These are phyloP conservation scores for Australoheros facetus DNA, from an alignment of 2,797 vertebrate genomes.

Conservation along the genomic window DNA sequence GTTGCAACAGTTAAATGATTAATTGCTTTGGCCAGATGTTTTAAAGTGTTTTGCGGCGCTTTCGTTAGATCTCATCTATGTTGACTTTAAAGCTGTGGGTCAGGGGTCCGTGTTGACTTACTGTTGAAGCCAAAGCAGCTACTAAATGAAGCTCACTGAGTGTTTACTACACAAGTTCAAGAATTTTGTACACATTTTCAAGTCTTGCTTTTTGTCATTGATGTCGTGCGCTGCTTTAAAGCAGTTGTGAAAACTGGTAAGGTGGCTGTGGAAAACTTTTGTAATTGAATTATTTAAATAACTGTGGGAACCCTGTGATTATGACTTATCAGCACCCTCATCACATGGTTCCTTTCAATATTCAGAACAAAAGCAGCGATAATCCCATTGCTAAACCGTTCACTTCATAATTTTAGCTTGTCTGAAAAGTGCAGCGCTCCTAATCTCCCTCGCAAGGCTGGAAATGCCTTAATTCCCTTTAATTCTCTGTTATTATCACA, in stretches of 20 bases:
- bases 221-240: neutral
- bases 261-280: constrained; percentile 19
- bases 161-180: neutral
- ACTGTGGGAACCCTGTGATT: constrained; percentile 69
- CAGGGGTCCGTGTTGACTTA: neutral
- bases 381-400: constrained; percentile 60
- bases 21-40: no score
- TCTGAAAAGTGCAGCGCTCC: constrained; percentile 45
- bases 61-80: no score
- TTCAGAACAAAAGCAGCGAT: constrained; percentile 64
- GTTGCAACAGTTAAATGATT: no score
- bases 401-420: constrained; percentile 50
- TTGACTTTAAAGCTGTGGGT: neutral
- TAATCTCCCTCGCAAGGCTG: constrained; percentile 56
- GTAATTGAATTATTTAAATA: constrained; percentile 55
- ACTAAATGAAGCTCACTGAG: neutral
- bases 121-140: neutral
- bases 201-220: neutral
- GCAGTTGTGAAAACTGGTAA: neutral
- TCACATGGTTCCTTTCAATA: constrained; percentile 50
- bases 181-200: neutral
- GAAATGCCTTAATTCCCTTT: constrained; percentile 69
- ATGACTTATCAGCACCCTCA: constrained; percentile 58
- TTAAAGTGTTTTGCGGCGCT: no score
- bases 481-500: constrained; percentile 67